phyloP scores from a whole-genome alignment of 2,113 vertebrate genomes.

The Nannospalax galili region DNA sequence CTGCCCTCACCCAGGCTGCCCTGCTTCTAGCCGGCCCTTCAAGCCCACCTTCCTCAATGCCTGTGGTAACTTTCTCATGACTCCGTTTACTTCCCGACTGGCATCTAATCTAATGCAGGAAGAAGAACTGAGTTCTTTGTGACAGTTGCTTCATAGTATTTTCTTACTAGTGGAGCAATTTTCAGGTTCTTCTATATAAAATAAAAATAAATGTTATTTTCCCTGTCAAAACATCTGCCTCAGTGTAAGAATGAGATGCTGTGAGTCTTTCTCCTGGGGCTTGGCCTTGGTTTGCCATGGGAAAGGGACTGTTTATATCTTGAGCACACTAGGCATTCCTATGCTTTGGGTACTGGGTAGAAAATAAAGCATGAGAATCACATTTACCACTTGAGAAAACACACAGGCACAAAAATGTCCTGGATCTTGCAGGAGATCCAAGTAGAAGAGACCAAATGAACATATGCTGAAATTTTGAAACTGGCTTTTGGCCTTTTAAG shows the following conservation, averaged over 20 bases:
- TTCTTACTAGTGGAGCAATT: neutral
- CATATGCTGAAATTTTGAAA: neutral
- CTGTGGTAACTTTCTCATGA: neutral
- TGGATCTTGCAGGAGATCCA: neutral
- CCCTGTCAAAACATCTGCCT: neutral
- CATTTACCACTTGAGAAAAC: neutral
- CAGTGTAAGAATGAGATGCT: neutral
- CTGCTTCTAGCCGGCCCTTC: neutral
- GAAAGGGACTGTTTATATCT: neutral
- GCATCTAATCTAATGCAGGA: neutral
- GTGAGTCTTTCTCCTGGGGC: neutral
- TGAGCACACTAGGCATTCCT: neutral
- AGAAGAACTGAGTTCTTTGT: neutral
- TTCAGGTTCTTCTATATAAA: neutral
- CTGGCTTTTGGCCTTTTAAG: neutral
- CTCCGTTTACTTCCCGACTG: neutral
- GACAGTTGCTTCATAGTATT: neutral
- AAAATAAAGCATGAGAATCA: neutral
- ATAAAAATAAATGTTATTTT: slow-evolving; percentile 37
- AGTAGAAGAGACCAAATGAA: neutral
- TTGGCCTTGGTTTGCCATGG: neutral
- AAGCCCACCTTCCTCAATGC: neutral
- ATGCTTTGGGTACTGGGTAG: neutral
- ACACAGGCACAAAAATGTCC: neutral
- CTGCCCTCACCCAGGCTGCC: neutral